Base-by-base conservation (phyloP, 1,140 invertebrate genomes). In the Rhopalosiphum padi region DNA sequence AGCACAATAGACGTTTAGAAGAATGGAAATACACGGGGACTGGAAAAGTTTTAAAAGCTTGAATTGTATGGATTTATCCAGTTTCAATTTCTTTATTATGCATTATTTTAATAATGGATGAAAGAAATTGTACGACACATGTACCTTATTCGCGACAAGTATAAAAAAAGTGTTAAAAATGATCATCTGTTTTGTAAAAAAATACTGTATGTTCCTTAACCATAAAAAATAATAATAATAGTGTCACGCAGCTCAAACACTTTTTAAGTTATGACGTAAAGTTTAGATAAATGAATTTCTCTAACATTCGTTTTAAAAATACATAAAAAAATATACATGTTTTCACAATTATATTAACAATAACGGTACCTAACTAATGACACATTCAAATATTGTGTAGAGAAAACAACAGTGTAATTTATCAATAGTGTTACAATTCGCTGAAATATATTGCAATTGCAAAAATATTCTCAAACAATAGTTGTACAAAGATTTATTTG, bases 31-130 rank as follows among this genome's bases (percentile, higher is more conserved):
- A 41, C 83, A 41, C 1, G 37, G 23, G 83, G 83, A 43, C 83
- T 85, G 83, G 41, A 43, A 85, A 85, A 85, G 83, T 85, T 85
- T 85, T 85, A 85, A 85, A 85, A 85, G 83, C 83, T 85, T 85
- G 37, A 85, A 85, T 85, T 85, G 83, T 85, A 85, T 85, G 23
- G 41, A 41, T 85, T 85, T 85, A 85, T 85, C 83, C 83, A 43
- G 37, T 85, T 85, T 43, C 83, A 23, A 85, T 41, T 85, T 85
- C 2, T 85, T 85, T 85, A 85, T 30, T 85, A 85, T 30, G 83
- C 83, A 85, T 41, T 85, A 41, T 43, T 85, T 85, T 41, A 85
- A 85, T 85, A 85, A 43, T 85, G 37, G 41, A 85, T 43, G 23
- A 85, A 41, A 43, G 35, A 85, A 41, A 43, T 85, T 85, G 9